Percentiles rank a stretch among this genome's conserved stretches.
Evolutionary conservation across 2,797 vertebrate species (phyloP).

Genomic region (Propithecus deckenii): DNA sequence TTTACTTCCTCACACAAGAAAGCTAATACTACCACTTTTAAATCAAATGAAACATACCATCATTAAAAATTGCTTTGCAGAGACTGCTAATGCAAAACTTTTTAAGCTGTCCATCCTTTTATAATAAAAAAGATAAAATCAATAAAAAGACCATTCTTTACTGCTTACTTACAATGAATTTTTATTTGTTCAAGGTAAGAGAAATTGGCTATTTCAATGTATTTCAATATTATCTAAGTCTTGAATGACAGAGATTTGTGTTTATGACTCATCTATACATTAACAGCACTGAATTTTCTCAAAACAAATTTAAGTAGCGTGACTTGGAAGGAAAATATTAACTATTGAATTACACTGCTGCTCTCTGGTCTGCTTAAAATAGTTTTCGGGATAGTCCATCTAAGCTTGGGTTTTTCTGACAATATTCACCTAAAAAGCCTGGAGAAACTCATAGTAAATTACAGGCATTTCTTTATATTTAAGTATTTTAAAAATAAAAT

Average conservation of each 20-base stretch:
- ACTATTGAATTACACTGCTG: neutral
- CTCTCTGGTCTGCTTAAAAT: neutral
- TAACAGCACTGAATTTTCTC: neutral
- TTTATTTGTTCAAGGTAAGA: slow-evolving; percentile 43
- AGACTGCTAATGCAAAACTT: slow-evolving; percentile 15
- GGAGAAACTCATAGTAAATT: neutral
- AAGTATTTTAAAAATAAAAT: neutral
- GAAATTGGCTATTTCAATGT: slow-evolving; percentile 19
- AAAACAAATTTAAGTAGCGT: neutral
- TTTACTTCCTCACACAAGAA: slow-evolving; percentile 24
- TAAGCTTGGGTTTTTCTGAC: neutral
- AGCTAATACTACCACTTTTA: slow-evolving; percentile 37
- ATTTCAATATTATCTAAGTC: neutral
- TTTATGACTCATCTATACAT: neutral
- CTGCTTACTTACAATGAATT: slow-evolving; percentile 38
- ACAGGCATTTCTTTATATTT: neutral
- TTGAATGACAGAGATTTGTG: neutral
- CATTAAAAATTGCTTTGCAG: slow-evolving; percentile 29
- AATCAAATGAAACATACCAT: neutral
- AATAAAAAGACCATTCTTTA: slow-evolving; percentile 66
- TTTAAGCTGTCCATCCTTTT: neutral
- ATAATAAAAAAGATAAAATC: slow-evolving; percentile 44
- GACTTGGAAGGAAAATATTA: neutral
- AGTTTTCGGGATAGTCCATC: neutral
- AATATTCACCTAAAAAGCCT: neutral